These are phyloP conservation scores for Benitochromis conjunctus DNA, from an alignment of 2,113 vertebrate genomes.

Conservation along the genomic window DNA sequence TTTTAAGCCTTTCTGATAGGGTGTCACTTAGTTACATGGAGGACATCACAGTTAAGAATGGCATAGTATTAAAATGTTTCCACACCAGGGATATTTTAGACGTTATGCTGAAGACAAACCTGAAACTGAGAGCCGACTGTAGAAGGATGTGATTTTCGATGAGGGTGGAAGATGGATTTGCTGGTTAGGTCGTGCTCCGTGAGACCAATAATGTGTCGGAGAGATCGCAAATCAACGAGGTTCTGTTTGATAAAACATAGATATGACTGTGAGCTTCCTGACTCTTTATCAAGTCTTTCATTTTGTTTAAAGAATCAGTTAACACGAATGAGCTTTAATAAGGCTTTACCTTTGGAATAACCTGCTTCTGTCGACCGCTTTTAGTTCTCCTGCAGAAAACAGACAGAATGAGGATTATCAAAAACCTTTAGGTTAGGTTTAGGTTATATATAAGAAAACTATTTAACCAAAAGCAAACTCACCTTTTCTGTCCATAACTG, in stretches of 20 bases:
- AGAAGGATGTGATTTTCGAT: conserved; percentile 82
- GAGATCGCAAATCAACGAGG: conserved; percentile 83
- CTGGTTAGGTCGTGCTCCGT: conserved; percentile 84
- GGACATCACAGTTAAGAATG: background rate
- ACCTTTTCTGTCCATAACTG: conserved; percentile 86
- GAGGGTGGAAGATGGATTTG: conserved; percentile 81
- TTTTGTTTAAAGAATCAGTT: background rate
- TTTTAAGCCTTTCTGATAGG: background rate
- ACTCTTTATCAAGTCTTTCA: background rate
- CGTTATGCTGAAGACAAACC: conserved; percentile 64
- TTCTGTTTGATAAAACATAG: conserved; percentile 73
- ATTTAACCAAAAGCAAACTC: conserved; percentile 52
- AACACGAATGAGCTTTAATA: background rate
- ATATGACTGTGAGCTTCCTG: background rate
- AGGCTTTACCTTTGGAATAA: conserved; percentile 88
- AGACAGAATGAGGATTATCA: background rate
- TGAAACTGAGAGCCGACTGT: conserved; percentile 90
- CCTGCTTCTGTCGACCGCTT: conserved; percentile 85
- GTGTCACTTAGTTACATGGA: background rate
- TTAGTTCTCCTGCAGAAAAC: conserved; percentile 81
- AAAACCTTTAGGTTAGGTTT: no score
- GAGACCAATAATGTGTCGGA: conserved; percentile 84
- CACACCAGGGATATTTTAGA: background rate
- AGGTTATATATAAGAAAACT: no score
- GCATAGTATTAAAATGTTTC: background rate